Percentiles rank a stretch among this genome's conserved stretches.
Conservation (phyloP, 2,888 invertebrate genomes). For the Chromoteleia sp. region DNA sequence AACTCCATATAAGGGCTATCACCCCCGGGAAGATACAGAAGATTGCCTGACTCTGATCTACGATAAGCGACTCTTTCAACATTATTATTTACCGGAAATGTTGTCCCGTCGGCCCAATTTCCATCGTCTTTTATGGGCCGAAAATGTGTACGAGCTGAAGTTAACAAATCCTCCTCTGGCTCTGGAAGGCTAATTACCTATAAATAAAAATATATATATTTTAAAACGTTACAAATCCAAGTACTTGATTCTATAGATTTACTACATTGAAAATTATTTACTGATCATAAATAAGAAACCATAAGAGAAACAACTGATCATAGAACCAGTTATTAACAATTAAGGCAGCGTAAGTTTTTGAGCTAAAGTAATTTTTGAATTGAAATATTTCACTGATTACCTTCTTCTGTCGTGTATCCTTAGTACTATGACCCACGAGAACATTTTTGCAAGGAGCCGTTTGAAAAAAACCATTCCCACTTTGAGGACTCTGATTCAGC, state of each 20-base stretch:
- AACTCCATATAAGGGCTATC: conserved; percentile 85
- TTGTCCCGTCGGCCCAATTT: conserved; percentile 89
- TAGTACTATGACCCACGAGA: conserved; percentile 68
- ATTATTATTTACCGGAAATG: conserved; percentile 88
- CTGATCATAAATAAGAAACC: too few relatives aligned
- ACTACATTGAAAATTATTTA: too few relatives aligned
- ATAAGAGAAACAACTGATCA: too few relatives aligned
- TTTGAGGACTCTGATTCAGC: conserved; percentile 87
- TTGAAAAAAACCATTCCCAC: conserved; percentile 88
- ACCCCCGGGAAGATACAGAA: conserved; percentile 82
- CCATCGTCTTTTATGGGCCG: conserved; percentile 90
- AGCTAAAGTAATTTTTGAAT: not conserved
- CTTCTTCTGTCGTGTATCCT: conserved; percentile 74
- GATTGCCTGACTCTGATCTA: conserved; percentile 86
- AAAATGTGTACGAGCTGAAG: conserved; percentile 93
- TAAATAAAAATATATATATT: conserved; percentile 5
- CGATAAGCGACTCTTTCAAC: conserved; percentile 88
- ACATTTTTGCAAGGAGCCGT: conserved; percentile 85
- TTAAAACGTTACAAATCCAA: too few relatives aligned
- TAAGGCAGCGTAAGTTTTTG: too few relatives aligned
- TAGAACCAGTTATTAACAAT: too few relatives aligned
- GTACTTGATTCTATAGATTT: too few relatives aligned
- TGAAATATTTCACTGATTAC: conserved; percentile 13
- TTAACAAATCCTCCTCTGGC: conserved; percentile 89
- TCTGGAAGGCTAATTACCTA: conserved; percentile 78